Conservation (phyloP, 2,888 invertebrate species). For the Eupithecia dodoneata region DNA sequence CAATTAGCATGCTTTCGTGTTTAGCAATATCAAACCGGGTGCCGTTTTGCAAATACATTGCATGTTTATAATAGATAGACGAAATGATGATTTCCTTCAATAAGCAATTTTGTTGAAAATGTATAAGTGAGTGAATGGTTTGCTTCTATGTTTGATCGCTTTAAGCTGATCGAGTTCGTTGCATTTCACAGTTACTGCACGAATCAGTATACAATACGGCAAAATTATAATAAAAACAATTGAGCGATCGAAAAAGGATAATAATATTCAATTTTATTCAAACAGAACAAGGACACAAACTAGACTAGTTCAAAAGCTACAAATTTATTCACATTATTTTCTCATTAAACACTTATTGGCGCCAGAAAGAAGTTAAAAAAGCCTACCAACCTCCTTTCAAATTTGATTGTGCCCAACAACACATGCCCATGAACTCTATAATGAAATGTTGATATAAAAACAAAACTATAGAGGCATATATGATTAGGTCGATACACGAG, state of each 20-base stretch:
- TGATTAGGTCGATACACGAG: slow-evolving; percentile 83
- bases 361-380: slow-evolving; percentile 77
- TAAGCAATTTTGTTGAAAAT: not conserved
- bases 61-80: slow-evolving; percentile 8
- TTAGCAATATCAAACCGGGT: slow-evolving; percentile 75
- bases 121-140: not conserved
- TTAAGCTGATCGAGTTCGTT: not conserved
- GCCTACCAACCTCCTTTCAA: slow-evolving; percentile 80
- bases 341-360: slow-evolving; percentile 70
- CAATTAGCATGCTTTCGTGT: slow-evolving; percentile 80
- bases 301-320: not conserved
- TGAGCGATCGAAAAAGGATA: not conserved
- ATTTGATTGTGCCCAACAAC: slow-evolving; percentile 82
- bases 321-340: slow-evolving; percentile 47
- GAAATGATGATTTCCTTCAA: not conserved
- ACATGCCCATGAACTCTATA: slow-evolving; percentile 84
- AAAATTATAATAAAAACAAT: not conserved
- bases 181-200: not conserved
- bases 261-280: not conserved
- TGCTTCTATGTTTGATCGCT: not conserved
- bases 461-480: slow-evolving; percentile 82
- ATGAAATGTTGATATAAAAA: slow-evolving; percentile 82
- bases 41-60: slow-evolving; percentile 58
- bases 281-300: not conserved
- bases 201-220: not conserved